phyloP scores from a whole-genome alignment of 1,140 invertebrate genomes.

The Magallana gigas region DNA sequence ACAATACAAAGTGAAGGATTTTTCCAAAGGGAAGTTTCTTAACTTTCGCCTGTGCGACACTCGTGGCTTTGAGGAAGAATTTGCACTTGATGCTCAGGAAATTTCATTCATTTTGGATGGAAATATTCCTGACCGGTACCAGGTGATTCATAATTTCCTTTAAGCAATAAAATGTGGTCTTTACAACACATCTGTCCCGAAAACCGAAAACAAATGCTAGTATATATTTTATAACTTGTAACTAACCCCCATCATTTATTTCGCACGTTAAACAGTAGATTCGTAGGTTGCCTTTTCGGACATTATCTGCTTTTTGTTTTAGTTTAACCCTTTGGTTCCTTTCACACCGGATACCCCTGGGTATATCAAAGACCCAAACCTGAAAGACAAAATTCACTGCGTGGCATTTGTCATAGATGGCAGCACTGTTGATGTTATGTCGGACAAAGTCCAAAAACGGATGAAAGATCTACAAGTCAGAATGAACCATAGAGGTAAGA shows the following conservation, averaged over 20 bases:
- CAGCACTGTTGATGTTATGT: conserved; percentile 46
- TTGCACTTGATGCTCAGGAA: conserved; percentile 48
- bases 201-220: no score
- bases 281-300: background rate
- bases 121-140: conserved; percentile 38
- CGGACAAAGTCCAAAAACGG: conserved; percentile 31
- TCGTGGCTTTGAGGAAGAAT: conserved; percentile 52
- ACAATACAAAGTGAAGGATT: conserved; percentile 46
- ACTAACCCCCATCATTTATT: no score
- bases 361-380: conserved; percentile 11
- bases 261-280: no score
- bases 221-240: no score
- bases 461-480: conserved; percentile 37
- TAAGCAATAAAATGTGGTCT: no score
- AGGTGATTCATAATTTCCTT: background rate
- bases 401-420: conserved; percentile 49
- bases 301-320: background rate
- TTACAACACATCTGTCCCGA: no score
- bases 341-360: conserved; percentile 25
- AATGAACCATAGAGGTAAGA: conserved; percentile 44
- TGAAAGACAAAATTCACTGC: conserved; percentile 47
- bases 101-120: conserved; percentile 51
- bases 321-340: conserved; percentile 45
- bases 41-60: conserved; percentile 61
- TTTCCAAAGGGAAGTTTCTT: conserved; percentile 32